Conservation (phyloP, 2,888 invertebrate species). For the Lasioglossum morio region DNA sequence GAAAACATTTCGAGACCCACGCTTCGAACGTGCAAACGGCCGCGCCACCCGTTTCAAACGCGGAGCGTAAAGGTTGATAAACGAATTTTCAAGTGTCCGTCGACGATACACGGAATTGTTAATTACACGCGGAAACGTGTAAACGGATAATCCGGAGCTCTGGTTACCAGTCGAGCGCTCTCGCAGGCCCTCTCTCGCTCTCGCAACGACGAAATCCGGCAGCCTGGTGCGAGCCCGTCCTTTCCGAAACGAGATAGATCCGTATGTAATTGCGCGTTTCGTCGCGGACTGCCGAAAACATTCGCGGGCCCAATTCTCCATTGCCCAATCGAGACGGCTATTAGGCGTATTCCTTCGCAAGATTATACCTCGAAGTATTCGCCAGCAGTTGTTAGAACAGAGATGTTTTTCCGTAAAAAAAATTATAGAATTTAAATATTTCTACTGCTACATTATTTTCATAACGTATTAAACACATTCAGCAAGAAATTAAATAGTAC, state of each 20-base stretch:
- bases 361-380: too few species aligned
- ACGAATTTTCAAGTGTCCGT: conserved; percentile 14
- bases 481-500: too few species aligned
- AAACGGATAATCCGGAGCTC: conserved; percentile 6
- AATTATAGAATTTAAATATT: too few species aligned
- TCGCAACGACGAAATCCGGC: neutral
- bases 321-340: neutral
- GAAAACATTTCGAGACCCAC: neutral
- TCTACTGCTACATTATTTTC: too few species aligned
- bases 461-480: too few species aligned
- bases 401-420: too few species aligned
- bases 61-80: conserved; percentile 11
- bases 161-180: neutral
- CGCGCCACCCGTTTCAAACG: neutral
- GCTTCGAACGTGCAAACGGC: neutral
- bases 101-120: conserved; percentile 17
- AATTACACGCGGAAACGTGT: conserved; percentile 8
- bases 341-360: too few species aligned
- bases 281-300: neutral
- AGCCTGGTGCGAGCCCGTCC: neutral
- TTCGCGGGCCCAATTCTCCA: neutral
- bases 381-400: too few species aligned
- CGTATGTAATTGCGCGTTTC: neutral
- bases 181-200: neutral
- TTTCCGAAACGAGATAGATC: neutral